phyloP scores from a whole-genome alignment of 2,888 invertebrate genomes.

The Syritta pipiens region DNA sequence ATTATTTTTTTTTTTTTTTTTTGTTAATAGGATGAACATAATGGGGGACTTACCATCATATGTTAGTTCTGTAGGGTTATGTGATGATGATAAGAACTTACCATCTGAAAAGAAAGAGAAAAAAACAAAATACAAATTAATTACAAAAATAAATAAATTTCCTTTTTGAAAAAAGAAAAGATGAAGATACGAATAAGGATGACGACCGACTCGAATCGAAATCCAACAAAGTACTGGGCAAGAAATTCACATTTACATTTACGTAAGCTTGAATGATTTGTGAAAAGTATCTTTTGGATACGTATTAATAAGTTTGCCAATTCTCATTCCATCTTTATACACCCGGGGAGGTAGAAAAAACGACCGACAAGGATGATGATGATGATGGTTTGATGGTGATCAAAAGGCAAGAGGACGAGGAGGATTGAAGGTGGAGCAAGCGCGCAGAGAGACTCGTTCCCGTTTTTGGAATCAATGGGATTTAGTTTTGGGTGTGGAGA shows the following conservation, averaged over 20 bases:
- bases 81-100: slow-evolving; percentile 79
- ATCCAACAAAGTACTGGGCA: background rate
- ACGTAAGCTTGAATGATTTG: slow-evolving; percentile 65
- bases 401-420: background rate
- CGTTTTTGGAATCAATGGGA: slow-evolving; percentile 52
- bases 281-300: slow-evolving; percentile 64
- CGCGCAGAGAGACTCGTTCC: slow-evolving; percentile 37
- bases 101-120: slow-evolving; percentile 77
- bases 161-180: slow-evolving; percentile 7
- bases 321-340: slow-evolving; percentile 45
- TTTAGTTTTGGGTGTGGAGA: slow-evolving; percentile 20
- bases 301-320: slow-evolving; percentile 66
- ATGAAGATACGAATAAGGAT: slow-evolving; percentile 25
- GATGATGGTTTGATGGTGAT: slow-evolving; percentile 32
- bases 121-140: slow-evolving; percentile 69
- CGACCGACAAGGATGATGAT: slow-evolving; percentile 8
- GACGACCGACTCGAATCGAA: slow-evolving; percentile 1
- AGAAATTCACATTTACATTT: slow-evolving; percentile 8
- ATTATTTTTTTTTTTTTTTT: slow-evolving; percentile 49
- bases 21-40: slow-evolving; percentile 67
- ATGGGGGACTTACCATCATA: slow-evolving; percentile 79
- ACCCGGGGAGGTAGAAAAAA: background rate
- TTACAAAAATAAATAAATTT: slow-evolving; percentile 72
- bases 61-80: slow-evolving; percentile 80
- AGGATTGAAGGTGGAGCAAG: slow-evolving; percentile 59